Evolutionary conservation across 1,140 invertebrate species (phyloP), one percentile per base, ranked within the genome.

Genomic region (Nephila pilipes): DNA sequence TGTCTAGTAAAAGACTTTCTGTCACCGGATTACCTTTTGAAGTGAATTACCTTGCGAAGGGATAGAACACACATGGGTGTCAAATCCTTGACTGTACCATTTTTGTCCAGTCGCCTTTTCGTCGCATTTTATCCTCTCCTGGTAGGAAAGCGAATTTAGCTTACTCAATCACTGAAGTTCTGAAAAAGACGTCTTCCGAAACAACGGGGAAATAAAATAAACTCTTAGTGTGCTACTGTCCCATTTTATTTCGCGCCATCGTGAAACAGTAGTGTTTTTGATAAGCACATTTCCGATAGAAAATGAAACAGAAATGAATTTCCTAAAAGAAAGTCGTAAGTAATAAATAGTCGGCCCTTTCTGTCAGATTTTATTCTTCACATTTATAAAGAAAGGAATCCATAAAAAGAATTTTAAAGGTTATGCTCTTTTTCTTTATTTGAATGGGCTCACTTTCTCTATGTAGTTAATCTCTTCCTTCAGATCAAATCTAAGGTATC

Each of bases 231-330:
- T 25, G 54, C 22, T 46, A 32, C 54, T 83, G 81, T 83, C 54
- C 22, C n/a, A 22, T 83, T 83, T 83, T 83, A 83, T 83, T 83
- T 83, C 10, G 46, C 46, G 36, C 79, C 79, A 54, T 46, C 79
- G 12, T 20, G 81, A 83, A 83, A 83, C 81, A 83, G 81, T 55
- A 57, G 46, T 83, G 81, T 83, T 55, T 83, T 83, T 83, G 46
- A 83, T 83, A 83, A 83, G 81, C 81, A 83, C 81, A 83, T 83
- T 83, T 83, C 81, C 81, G 46, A 83, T 25, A n/a, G 81, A 83
- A 83, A 83, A 83, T 83, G 81, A 83, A 83, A 83, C 81, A 83
- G 81, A 83, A 83, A 83, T 55, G 81, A 83, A 54, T 83, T 83
- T 83, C 54, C 46, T 25, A 57, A 83, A 83, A 32, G n/a, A 54